Base-by-base conservation (phyloP, 2,888 invertebrate species). In the Opisthograptis luteolata region DNA sequence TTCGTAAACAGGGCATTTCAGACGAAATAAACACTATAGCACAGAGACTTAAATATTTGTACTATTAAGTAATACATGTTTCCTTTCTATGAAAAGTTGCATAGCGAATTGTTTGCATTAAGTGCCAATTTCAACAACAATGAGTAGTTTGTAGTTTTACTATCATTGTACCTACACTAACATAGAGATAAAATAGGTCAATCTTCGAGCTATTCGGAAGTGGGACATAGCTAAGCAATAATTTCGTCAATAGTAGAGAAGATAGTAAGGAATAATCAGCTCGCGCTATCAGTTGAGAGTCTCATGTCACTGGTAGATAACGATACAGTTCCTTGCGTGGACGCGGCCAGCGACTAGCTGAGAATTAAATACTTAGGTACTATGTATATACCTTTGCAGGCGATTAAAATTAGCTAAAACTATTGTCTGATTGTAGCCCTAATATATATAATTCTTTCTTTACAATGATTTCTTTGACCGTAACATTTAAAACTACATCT, bases 231-330 rank as follows among this genome's bases (percentile, higher is more conserved):
- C 53, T 34, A 37, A 42, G 35, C 44, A 56, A 60, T 62, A 68
- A 50, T 57, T 31, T 45, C 40, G 45, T 50, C 48, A 57, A 47
- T 51, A 51, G 50, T 53, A 45, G 39, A 42, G 47, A 55, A 56
- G 61, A 63, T 67, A 62, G 70, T 62, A 63, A 60, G 49, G 50
- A 50, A 37, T 65, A 57, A 63, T 63, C 59, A 53, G 27, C 28
- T 15, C 22, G 19, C 24, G 31, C 36, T 63, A 63, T 63, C 63
- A 55, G 55, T 57, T 30, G 48, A 56, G 51, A 53, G 50, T 51
- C 46, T 43, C 40, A 24, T 45, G 35, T 52, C 34, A 41, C 25
- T 47, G 57, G n/a, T n/a, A n/a, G n/a, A 58, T 59, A 58, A 48
- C 30, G 41, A 41, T 48, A 34, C 14, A 17, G 39, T 20, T 39